Evolutionary conservation across 2,113 vertebrate genomes (phyloP), one percentile per base, ranked within the genome.

Genomic region (Gobius niger): DNA sequence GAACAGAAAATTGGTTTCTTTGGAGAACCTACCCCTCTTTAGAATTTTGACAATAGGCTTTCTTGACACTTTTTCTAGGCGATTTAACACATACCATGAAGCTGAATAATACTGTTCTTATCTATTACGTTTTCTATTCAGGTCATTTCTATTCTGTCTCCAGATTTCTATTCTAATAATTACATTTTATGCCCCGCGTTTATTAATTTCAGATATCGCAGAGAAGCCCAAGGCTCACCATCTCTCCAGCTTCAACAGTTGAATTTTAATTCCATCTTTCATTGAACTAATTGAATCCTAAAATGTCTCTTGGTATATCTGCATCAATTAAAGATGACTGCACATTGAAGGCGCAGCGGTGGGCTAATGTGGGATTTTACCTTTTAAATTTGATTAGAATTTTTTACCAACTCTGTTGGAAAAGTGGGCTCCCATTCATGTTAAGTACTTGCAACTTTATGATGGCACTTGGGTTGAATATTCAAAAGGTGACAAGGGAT

Each of bases 151-250:
- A 77, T 81, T 66, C 73, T 67, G 44, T 65, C 80, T 81, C 83
- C 16, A 71, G 72, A 81, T 86, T 73, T 34, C 44, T 77, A 63
- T 66, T 74, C 61, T 86, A 75, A 80, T 80, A 76, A 67, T 56
- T 63, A 76, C 64, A 66, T 74, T 82, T 80, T 75, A 80, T 68
- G 73, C 63, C 53, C 78, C 82, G 61, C 83, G 87, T 82, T 76
- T 78, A 85, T 87, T 84, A 6, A 86, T 86, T 87, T 77, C 68
- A 77, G 70, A 86, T 70, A 73, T 85, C 84, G 75, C 81, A 73
- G 71, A 75, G 71, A 61, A 52, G 84, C 81, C 77, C 77, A 78
- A 52, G 77, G 77, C 81, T 81, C 75, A 67, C 19, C 9, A 57
- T 63, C 78, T 64, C 75, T 79, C 68, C 46, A 7, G 41, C 72